Conservation (phyloP, 2,888 invertebrate species). For the Pseudanteris insignis region DNA sequence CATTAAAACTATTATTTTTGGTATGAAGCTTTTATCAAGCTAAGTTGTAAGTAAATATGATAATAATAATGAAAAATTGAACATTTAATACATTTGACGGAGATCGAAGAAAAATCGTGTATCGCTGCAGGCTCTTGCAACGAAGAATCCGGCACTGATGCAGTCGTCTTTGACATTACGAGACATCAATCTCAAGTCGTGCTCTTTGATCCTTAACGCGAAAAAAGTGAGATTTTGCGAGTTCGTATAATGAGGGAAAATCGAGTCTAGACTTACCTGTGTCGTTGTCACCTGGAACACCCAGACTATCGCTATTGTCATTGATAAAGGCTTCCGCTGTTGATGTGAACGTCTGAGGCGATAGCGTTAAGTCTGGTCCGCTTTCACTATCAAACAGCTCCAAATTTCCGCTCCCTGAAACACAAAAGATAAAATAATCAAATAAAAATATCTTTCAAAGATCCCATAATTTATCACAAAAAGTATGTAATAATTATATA, state of each 20-base stretch:
- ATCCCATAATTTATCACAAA: too few relatives aligned
- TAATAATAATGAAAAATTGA: too few relatives aligned
- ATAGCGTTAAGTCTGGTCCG: conserved; percentile 72
- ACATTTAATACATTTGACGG: too few relatives aligned
- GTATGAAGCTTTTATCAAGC: too few relatives aligned
- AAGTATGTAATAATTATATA: too few relatives aligned
- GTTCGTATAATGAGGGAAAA: conserved; percentile 1
- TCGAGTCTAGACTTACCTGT: conserved; percentile 66
- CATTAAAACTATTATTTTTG: too few relatives aligned
- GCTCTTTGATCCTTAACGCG: conserved; percentile 8
- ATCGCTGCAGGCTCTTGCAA: too few relatives aligned
- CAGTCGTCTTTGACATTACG: conserved; percentile 19
- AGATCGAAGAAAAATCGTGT: too few relatives aligned
- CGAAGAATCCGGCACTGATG: neutral
- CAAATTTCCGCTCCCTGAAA: conserved; percentile 66
- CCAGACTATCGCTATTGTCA: conserved; percentile 73
- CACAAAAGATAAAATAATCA: conserved; percentile 14
- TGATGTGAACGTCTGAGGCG: conserved; percentile 73
- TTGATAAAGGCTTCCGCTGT: conserved; percentile 74
- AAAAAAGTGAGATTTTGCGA: conserved; percentile 5
- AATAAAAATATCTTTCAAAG: neutral
- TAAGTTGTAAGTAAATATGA: too few relatives aligned
- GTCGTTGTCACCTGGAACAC: conserved; percentile 71
- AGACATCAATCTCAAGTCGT: conserved; percentile 22
- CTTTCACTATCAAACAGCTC: conserved; percentile 73